phyloP scores from a whole-genome alignment of 2,113 vertebrate species.

The Sander vitreus region DNA sequence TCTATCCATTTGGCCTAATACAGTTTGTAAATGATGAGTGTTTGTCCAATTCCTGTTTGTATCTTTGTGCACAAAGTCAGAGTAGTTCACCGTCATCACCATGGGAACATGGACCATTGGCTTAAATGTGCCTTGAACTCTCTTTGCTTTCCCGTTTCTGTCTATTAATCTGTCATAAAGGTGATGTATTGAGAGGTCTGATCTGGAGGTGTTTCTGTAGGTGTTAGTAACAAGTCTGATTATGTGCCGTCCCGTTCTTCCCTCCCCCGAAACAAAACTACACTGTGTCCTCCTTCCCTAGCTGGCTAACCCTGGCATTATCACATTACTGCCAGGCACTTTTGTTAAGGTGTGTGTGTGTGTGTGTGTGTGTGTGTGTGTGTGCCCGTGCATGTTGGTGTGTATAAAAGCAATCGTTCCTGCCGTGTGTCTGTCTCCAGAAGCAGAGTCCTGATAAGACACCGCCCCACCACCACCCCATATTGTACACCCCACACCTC shows the following conservation, averaged over 20 bases:
- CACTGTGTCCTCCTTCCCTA: constrained; percentile 86
- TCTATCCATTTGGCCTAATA: not conserved
- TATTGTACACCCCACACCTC: constrained; percentile 81
- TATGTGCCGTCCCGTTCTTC: constrained; percentile 20
- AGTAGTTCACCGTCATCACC: not conserved
- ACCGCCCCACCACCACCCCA: constrained; percentile 78
- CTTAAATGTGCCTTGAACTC: not conserved
- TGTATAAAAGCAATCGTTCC: constrained; percentile 96
- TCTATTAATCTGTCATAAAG: constrained; percentile 30
- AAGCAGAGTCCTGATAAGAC: constrained; percentile 98
- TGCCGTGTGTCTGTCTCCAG: constrained; percentile 96
- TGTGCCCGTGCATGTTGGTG: constrained; percentile 30
- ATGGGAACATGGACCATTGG: not conserved
- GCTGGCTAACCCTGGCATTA: constrained; percentile 93
- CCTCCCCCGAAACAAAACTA: constrained; percentile 86
- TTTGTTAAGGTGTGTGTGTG: constrained; percentile 78
- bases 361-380: constrained; percentile 64
- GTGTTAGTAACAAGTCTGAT: constrained; percentile 42
- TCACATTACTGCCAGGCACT: constrained; percentile 96
- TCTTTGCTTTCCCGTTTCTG: not conserved
- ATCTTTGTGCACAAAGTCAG: not conserved
- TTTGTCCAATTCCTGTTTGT: not conserved
- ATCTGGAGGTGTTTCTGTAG: constrained; percentile 12
- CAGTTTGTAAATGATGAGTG: not conserved
- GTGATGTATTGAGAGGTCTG: constrained; percentile 11